These are phyloP conservation scores for Indicator indicator DNA, from an alignment of 2,113 vertebrate species.

Conservation along the genomic window DNA sequence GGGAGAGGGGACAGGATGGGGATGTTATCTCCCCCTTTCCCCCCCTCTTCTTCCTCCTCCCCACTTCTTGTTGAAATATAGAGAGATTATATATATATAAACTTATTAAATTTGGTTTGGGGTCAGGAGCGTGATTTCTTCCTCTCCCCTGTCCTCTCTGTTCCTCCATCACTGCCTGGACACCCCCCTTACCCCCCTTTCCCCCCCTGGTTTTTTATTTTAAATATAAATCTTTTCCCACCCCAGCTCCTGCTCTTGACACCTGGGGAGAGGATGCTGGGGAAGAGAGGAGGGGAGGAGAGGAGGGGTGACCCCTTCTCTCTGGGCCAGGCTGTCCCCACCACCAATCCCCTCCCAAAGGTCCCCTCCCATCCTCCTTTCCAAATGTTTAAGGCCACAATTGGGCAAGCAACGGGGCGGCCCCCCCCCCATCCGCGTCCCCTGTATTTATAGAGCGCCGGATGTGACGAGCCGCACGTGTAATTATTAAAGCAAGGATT, in stretches of 20 bases:
- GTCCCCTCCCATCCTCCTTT: too few species aligned
- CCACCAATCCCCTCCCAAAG: background rate
- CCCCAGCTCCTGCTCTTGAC: slow-evolving; percentile 15
- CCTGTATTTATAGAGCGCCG: slow-evolving; percentile 86
- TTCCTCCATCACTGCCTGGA: slow-evolving; percentile 31
- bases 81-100: slow-evolving; percentile 80
- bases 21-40: slow-evolving; percentile 49
- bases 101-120: slow-evolving; percentile 76
- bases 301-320: background rate
- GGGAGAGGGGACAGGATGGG: slow-evolving; percentile 56
- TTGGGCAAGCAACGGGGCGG: slow-evolving; percentile 52
- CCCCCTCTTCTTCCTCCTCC: slow-evolving; percentile 19
- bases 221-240: slow-evolving; percentile 46
- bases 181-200: background rate
- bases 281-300: background rate
- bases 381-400: slow-evolving; percentile 55
- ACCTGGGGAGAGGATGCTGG: background rate
- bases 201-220: slow-evolving; percentile 49
- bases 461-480: slow-evolving; percentile 83
- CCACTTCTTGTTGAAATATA: slow-evolving; percentile 74
- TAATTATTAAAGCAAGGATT: slow-evolving; percentile 83
- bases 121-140: slow-evolving; percentile 68
- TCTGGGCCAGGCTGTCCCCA: slow-evolving; percentile 24
- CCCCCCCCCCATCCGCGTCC: slow-evolving; percentile 70
- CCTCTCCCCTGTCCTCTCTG: slow-evolving; percentile 54